A percentile compares a stretch with the other conserved stretches of the same genome.
These are phyloP conservation scores for Drosophila emarginata DNA, from an alignment of 2,888 invertebrate species.

Conservation along the genomic window DNA sequence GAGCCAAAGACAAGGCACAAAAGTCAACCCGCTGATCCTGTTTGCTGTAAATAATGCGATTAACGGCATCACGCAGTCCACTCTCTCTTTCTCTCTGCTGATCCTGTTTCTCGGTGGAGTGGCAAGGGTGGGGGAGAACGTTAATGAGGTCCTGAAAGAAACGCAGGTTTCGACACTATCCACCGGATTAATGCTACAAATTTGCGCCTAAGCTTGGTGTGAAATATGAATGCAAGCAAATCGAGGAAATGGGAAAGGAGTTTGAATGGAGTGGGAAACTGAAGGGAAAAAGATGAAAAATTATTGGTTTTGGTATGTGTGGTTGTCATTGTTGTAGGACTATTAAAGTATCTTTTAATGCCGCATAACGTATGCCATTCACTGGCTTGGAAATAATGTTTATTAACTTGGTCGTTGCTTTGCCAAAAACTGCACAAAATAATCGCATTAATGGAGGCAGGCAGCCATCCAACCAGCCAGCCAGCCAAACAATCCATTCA, in stretches of 20 bases:
- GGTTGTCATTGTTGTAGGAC: constrained; percentile 64
- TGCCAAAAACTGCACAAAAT: constrained; percentile 76
- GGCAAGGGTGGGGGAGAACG: constrained; percentile 22
- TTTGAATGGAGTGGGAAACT: too few relatives aligned
- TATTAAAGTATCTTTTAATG: constrained; percentile 76
- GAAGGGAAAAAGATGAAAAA: constrained; percentile 41
- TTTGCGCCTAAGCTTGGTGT: constrained; percentile 71
- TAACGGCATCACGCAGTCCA: constrained; percentile 78
- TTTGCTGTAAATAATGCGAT: constrained; percentile 83
- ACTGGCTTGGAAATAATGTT: constrained; percentile 80
- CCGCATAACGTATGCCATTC: constrained; percentile 66
- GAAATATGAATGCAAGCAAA: constrained; percentile 49
- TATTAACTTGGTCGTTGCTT: constrained; percentile 59
- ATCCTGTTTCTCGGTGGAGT: constrained; percentile 20
- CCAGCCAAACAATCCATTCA: constrained; percentile 1
- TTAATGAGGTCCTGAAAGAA: constrained; percentile 63
- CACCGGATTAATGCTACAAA: constrained; percentile 69
- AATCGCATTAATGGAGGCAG: constrained; percentile 72
- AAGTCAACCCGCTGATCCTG: constrained; percentile 82
- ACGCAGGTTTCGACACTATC: constrained; percentile 29
- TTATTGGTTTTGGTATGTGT: constrained; percentile 55
- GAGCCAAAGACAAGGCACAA: constrained; percentile 26
- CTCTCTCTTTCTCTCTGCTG: too few relatives aligned
- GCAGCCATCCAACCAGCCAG: constrained; percentile 7
- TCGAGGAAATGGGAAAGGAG: background rate